phyloP scores from a whole-genome alignment of 2,113 vertebrate species.

The Microtus richardsoni region DNA sequence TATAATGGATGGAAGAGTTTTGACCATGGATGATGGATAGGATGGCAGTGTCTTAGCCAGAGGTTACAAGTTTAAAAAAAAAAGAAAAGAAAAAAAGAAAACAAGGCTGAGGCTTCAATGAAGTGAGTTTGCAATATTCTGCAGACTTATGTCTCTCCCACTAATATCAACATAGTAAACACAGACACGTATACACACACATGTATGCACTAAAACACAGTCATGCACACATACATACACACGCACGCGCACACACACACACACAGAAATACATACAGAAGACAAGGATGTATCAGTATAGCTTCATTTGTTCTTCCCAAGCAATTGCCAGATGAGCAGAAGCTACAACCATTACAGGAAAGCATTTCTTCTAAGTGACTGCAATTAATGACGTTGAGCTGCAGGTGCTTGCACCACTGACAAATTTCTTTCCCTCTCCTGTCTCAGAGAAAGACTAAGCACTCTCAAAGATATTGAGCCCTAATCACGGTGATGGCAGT shows the following conservation, averaged over 20 bases:
- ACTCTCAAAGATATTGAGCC: neutral
- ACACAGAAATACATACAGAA: too few relatives aligned
- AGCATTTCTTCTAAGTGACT: neutral
- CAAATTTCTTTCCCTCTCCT: neutral
- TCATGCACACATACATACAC: neutral
- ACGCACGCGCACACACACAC: accelerated
- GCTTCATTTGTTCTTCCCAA: neutral
- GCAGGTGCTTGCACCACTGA: neutral
- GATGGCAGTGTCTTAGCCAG: neutral
- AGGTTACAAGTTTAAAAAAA: neutral
- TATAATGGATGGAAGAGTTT: neutral
- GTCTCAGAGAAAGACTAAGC: neutral
- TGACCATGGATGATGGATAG: neutral
- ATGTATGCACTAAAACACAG: neutral
- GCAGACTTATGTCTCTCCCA: neutral
- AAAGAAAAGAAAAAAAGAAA: neutral
- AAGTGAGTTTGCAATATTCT: neutral
- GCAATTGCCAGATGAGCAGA: neutral
- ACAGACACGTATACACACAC: neutral
- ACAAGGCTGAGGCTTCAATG: neutral
- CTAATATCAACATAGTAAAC: accelerated
- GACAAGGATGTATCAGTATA: accelerated
- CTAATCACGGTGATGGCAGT: too few relatives aligned
- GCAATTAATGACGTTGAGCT: neutral
- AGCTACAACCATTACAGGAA: neutral